Evolutionary conservation across 2,113 vertebrate genomes (phyloP), one percentile per base, ranked within the genome.

Genomic region (Limnothrissa miodon): DNA sequence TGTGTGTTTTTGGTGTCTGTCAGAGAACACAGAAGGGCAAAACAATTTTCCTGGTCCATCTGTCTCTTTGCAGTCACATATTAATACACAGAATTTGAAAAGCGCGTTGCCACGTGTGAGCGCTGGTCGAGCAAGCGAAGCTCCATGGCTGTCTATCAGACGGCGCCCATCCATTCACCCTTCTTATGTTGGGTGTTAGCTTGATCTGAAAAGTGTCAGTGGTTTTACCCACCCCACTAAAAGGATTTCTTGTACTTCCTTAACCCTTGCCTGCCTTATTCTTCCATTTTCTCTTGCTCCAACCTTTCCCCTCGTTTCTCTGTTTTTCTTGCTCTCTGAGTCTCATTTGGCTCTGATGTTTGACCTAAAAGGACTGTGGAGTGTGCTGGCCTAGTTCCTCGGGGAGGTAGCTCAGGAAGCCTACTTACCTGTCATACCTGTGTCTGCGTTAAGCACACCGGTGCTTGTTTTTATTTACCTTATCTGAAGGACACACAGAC

Each of bases 221-320:
- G 83, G 81, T 83, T 83, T 88, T 88, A 90, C 87, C 85, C 86
- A 87, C 46, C 39, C 59, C 66, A 42, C 79, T 91, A 90, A 92
- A 88, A 92, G 89, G 92, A 93, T 92, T 91, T 90, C 83, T 85
- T 42, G 86, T 82, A 78, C 74, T 79, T 81, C 39, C 45, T 51
- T 84, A 90, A 89, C 80, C 81, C 82, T 83, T 80, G 53, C 78
- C 82, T 83, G 66, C 10, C 25, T 33, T 36, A 5, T 13, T 17
- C 66, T 11, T 36, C 53, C 53, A 15, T 21, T 56, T 5, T 5
- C 17, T 56, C 17, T 56, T 23, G 53, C 29, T 70, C 33, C 11
- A n/a, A n/a, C 11, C 15, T 11, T 15, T 15, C 11, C 29, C 10
- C 25, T 13, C 36, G 66, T 74, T 2, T 74, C 9, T 74, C 25